These are phyloP conservation scores for Heliconius himera DNA, from an alignment of 1,140 invertebrate genomes.

Conservation along the genomic window DNA sequence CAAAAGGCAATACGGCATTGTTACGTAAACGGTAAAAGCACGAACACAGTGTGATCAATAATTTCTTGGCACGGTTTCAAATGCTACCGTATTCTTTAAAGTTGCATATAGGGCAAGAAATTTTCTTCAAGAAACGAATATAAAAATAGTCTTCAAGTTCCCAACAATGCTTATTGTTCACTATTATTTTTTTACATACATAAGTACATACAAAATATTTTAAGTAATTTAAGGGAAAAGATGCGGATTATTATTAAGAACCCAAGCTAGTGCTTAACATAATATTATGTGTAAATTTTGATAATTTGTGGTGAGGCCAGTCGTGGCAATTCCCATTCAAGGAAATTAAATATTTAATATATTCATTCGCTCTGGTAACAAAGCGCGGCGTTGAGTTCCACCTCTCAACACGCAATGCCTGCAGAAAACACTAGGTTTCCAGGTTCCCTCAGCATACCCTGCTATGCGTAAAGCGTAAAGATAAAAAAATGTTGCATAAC, in stretches of 20 bases:
- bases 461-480: neutral
- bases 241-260: too few relatives aligned
- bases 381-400: too few relatives aligned
- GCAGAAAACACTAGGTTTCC: neutral
- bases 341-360: too few relatives aligned
- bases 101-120: neutral
- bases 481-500: neutral
- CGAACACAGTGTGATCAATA: constrained; percentile 15
- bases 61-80: constrained; percentile 19
- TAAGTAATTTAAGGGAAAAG: too few relatives aligned
- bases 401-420: neutral
- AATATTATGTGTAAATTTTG: too few relatives aligned
- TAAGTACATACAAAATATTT: too few relatives aligned
- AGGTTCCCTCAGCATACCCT: neutral
- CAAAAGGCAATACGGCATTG: neutral
- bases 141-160: neutral
- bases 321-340: too few relatives aligned
- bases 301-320: too few relatives aligned
- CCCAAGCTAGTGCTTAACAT: too few relatives aligned
- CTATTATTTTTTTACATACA: too few relatives aligned
- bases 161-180: too few relatives aligned
- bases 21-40: constrained; percentile 6
- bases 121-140: neutral
- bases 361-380: too few relatives aligned
- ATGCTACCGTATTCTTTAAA: neutral